Evolutionary conservation across 1,140 invertebrate genomes (phyloP), one percentile per base, ranked within the genome.

Genomic region (Colletes latitarsis): DNA sequence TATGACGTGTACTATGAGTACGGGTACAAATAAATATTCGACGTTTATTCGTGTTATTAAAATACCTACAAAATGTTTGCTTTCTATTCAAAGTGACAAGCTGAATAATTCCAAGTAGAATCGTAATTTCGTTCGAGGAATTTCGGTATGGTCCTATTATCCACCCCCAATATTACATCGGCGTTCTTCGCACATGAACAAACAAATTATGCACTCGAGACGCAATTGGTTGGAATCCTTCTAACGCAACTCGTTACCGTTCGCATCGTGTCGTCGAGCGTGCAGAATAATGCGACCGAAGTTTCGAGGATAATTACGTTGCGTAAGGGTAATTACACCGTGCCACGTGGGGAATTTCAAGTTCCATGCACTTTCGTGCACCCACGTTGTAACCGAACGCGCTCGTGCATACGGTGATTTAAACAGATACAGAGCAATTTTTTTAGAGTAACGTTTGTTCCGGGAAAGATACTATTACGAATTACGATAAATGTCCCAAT

Each of bases 271-370:
- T 69, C 46, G 21, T 14, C 39, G 60, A 3, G 14, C 43, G 77
- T 76, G 67, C 17, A 70, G n/a, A 70, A 70, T 66, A 66, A 66
- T 66, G 63, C 39, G 41, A 66, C 63, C 41, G 63, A 66, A 46
- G 63, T 66, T 66, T 66, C 63, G 41, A 63, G 69, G 30, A 78
- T 78, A 72, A 78, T 78, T 78, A 78, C 60, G 69, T 78, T 57
- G 77, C 69, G 77, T 64, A 78, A 78, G 39, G 69, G 69, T 78
- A 78, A 78, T 78, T 78, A 78, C 77, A 73, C 69, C 15, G 17
- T 15, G 52, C 62, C 71, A 67, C 62, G 62, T 52, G 63, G 17
- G 21, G 78, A 75, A 80, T 75, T 75, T 66, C 78, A 75, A 75
- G 72, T 75, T 41, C 9, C 43, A 6, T 52, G 62, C 39, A 9